Base-by-base conservation (phyloP, 2,797 vertebrate species). In the Tamandua tetradactyla region DNA sequence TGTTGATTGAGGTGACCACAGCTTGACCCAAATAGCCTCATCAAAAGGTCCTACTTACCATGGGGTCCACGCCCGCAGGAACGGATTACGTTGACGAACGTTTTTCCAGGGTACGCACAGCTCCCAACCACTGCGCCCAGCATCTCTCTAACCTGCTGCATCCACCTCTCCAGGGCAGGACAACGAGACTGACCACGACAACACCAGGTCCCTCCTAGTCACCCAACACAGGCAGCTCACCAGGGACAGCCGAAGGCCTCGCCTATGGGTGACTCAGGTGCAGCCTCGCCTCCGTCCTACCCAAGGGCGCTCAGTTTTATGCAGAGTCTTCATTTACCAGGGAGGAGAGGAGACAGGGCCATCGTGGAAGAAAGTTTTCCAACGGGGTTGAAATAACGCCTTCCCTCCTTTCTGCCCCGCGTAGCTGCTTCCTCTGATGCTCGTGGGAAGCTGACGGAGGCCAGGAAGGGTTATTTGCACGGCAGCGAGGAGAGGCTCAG, bases 181-280 rank as follows among this genome's bases (percentile, higher is more conserved):
- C 40, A 12, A 7, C 1, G 64, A n/a, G 42, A 4, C 7, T 7
- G 1, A 17, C 11, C 0, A 0, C 7, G 22, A 3, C 14, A 9
- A 8, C 42, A 10, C 49, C 0, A 42, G 44, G 40, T 14, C 13
- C 64, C 23, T 47, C 68, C 76, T 35, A 17, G 2, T 25, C 4
- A 1, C 14, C 42, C 35, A 4, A 9, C 3, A 7, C 0, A 0
- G 4, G 57, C n/a, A n/a, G n/a, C n/a, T n/a, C n/a, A n/a, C n/a
- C n/a, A n/a, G n/a, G n/a, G n/a, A n/a, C n/a, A n/a, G n/a, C n/a
- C n/a, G n/a, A n/a, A n/a, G n/a, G n/a, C n/a, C n/a, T n/a, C n/a
- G n/a, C n/a, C n/a, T n/a, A n/a, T n/a, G n/a, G 12, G 30, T 11
- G 35, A 30, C 3, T 0, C 32, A 15, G n/a, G 40, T 25, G 18